Evolutionary conservation across 2,888 invertebrate species (phyloP), one percentile per base, ranked within the genome.

Genomic region (Drosophila aldrichi): DNA sequence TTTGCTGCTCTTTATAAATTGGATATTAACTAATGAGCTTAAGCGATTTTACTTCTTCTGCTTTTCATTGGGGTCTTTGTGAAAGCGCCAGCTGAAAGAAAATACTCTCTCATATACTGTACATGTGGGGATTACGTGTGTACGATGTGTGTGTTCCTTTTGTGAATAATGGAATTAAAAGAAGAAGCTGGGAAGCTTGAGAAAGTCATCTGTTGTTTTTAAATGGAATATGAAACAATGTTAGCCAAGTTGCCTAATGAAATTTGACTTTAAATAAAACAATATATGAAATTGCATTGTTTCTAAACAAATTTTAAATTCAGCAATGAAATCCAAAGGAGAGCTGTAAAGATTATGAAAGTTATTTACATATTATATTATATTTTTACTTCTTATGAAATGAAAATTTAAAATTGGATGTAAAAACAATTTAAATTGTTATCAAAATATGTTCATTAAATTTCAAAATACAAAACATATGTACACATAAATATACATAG

Each of bases 1-100:
- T 65, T 64, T 61, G 63, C 57, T 46, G 36, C 66, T 61, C 69
- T 76, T 70, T 85, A 89, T 89, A 85, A 85, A 85, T 89, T 85
- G 84, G 89, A 85, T 85, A 85, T 85, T 89, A 85, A 87, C 89
- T 85, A 85, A 84, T 84, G 84, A 89, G 84, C 89, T 84, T 84
- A 84, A 83, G 79, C 66, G 84, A 82, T 89, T 89, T 77, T 66
- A 4, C 40, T 55, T 49, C 73, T 56, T 44, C 44, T 22, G 25
- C 8, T n/a, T 36, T 32, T 25, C 54, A n/a, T n/a, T n/a, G 43
- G 36, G 18, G 12, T 25, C 49, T 40, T 70, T 82, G 74, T 77
- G 83, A 85, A 85, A 88, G 86, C 85, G 70, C 60, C 70, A 74
- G 69, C 58, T 48, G 52, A 62, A 77, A 56, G 43, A 58, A 77